phyloP scores from a whole-genome alignment of 2,113 vertebrate species.

The Montifringilla adamsi region DNA sequence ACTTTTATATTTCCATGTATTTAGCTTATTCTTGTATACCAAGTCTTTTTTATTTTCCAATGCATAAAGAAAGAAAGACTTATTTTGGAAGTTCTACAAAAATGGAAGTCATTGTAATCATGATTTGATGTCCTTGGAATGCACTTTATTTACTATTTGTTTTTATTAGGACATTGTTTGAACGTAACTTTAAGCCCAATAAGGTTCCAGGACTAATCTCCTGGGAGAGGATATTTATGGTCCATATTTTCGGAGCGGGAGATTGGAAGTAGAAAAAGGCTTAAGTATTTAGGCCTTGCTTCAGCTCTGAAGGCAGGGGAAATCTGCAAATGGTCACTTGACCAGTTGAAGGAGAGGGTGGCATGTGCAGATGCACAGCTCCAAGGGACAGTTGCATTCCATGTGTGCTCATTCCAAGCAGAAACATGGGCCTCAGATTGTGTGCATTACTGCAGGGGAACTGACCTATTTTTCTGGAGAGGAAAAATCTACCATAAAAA shows the following conservation, averaged over 20 bases:
- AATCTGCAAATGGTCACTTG: neutral
- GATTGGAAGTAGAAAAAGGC: constrained; percentile 31
- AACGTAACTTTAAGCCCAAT: neutral
- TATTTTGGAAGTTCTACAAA: constrained; percentile 36
- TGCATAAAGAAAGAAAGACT: neutral
- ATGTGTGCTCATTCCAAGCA: neutral
- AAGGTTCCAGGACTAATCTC: constrained; percentile 32
- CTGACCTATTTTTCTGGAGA: constrained; percentile 33
- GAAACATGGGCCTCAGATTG: neutral
- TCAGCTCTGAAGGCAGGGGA: neutral
- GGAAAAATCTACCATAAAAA: neutral
- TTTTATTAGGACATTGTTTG: constrained; percentile 48
- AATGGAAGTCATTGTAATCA: constrained; percentile 44
- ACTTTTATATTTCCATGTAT: neutral
- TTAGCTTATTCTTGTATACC: neutral
- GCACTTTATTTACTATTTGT: constrained; percentile 49
- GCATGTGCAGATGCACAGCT: neutral
- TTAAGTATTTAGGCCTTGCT: neutral
- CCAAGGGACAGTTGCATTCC: neutral
- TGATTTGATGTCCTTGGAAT: constrained; percentile 5
- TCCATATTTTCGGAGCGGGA: constrained; percentile 31
- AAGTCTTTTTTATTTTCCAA: constrained; percentile 16
- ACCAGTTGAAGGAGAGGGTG: neutral
- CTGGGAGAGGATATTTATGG: constrained; percentile 55
- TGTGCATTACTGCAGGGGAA: neutral